Conservation (phyloP, 2,888 invertebrate species). For the Perithous albicinctus region DNA sequence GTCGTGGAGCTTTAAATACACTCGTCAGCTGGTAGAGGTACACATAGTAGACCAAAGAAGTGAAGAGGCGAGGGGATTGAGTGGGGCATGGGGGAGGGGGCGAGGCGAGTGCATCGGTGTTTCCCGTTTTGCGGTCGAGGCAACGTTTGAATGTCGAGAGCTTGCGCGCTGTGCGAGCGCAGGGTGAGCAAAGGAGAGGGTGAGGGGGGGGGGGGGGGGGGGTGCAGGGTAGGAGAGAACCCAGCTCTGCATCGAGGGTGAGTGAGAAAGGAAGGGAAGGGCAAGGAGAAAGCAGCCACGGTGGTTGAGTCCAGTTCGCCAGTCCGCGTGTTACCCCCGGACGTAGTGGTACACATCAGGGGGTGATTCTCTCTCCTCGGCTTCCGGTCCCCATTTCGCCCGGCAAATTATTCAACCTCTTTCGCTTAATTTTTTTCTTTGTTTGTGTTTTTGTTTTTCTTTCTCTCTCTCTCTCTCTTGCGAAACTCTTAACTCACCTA, state of each 20-base stretch:
- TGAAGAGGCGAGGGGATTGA: constrained; percentile 34
- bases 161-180: constrained; percentile 72
- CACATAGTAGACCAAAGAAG: constrained; percentile 30
- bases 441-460: neutral
- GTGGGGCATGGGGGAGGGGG: constrained; percentile 32
- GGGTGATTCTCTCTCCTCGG: constrained; percentile 63
- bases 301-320: constrained; percentile 75
- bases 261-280: constrained; percentile 43
- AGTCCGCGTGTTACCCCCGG: constrained; percentile 80
- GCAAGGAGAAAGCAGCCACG: constrained; percentile 70
- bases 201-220: neutral
- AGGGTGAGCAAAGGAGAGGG: constrained; percentile 27
- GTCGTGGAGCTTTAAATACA: constrained; percentile 54
- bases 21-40: constrained; percentile 45
- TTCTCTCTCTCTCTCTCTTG: neutral
- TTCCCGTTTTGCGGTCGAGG: constrained; percentile 66
- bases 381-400: constrained; percentile 41
- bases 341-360: constrained; percentile 71
- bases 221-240: constrained; percentile 6
- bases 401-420: constrained; percentile 46
- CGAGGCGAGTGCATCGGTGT: constrained; percentile 59
- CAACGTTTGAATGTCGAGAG: constrained; percentile 74
- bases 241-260: constrained; percentile 35
- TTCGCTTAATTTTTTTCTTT: constrained; percentile 4
- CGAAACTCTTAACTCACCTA: too few relatives aligned